A percentile compares a stretch with the other conserved stretches of the same genome.
Conservation (phyloP, 2,113 vertebrate species). For the Archocentrus centrarchus region DNA sequence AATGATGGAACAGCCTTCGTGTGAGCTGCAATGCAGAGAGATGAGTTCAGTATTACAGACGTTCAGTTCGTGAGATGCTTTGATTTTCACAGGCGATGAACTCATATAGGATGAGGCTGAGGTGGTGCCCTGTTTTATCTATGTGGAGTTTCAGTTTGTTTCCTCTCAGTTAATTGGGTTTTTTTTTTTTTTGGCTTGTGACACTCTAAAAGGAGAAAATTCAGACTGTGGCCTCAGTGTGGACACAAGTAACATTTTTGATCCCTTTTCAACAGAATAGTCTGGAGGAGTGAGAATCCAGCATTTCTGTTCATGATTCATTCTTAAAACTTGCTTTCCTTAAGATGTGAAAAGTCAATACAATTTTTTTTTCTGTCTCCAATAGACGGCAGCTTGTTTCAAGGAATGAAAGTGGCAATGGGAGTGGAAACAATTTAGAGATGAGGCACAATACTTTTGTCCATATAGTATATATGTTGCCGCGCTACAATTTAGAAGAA, state of each 20-base stretch:
- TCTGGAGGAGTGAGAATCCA: too few relatives aligned
- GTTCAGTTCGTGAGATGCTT: not conserved
- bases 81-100: not conserved
- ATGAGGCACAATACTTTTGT: too few relatives aligned
- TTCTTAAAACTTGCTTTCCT: too few relatives aligned
- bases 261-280: too few relatives aligned
- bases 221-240: not conserved
- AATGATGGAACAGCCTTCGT: not conserved
- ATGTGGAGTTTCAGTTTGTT: not conserved
- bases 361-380: too few relatives aligned
- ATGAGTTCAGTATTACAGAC: not conserved
- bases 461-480: too few relatives aligned
- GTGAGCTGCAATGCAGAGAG: not conserved
- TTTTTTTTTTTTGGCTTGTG: not conserved
- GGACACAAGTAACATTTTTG: not conserved
- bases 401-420: too few relatives aligned
- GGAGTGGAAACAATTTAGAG: too few relatives aligned
- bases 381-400: too few relatives aligned
- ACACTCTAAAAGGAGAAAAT: not conserved
- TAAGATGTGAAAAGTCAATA: too few relatives aligned
- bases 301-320: too few relatives aligned
- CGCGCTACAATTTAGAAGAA: too few relatives aligned
- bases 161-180: not conserved
- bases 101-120: not conserved
- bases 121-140: not conserved